Conservation (phyloP, 2,797 vertebrate genomes). For the Fringilla coelebs region DNA sequence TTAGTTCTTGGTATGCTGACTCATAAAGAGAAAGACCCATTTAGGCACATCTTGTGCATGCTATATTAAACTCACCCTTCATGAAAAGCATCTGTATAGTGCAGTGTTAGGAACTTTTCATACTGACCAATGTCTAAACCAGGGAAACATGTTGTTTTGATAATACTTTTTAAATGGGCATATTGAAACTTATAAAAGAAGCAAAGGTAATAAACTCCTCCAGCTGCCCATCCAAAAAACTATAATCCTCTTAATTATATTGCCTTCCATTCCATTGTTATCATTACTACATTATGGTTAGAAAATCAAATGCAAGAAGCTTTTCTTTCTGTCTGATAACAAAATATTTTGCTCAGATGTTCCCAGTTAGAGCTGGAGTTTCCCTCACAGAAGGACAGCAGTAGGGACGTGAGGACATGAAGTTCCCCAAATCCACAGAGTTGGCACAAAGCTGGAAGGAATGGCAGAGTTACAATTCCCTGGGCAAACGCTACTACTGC, state of each 20-base stretch:
- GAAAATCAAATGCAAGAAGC: conserved; percentile 52
- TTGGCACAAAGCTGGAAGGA: conserved; percentile 13
- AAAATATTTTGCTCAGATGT: conserved; percentile 44
- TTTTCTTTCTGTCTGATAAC: conserved; percentile 48
- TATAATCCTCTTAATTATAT: conserved; percentile 63
- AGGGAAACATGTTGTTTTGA: conserved; percentile 18
- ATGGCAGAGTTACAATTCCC: background rate
- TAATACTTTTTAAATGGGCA: conserved; percentile 43
- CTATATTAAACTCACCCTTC: background rate
- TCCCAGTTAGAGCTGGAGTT: conserved; percentile 37
- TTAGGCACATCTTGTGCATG: background rate
- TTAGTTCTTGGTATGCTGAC: background rate
- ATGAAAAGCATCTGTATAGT: background rate
- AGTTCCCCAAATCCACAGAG: conserved; percentile 37
- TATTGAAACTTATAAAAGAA: conserved; percentile 17
- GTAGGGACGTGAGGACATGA: conserved; percentile 10
- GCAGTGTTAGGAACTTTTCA: conserved; percentile 15
- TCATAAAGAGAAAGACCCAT: background rate
- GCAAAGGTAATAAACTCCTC: conserved; percentile 18
- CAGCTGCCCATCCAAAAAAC: background rate
- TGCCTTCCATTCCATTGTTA: conserved; percentile 62
- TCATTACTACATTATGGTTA: conserved; percentile 41
- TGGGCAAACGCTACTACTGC: background rate
- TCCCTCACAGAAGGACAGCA: conserved; percentile 13
- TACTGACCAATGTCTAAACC: background rate